Evolutionary conservation across 2,113 vertebrate species (phyloP).

Genomic region (Triplophysa rosa): DNA sequence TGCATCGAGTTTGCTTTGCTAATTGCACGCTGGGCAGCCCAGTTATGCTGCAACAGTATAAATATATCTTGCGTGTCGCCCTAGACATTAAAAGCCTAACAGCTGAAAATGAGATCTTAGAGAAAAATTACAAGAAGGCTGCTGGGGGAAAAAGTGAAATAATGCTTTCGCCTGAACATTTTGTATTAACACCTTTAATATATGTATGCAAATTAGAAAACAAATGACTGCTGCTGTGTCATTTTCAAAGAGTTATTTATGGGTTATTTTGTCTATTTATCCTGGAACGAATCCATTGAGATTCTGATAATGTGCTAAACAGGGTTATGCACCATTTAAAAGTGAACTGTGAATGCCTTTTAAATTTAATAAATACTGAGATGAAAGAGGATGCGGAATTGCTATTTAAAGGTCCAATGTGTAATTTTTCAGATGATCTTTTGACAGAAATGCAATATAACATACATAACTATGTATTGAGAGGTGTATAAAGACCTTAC

Average conservation of each 20-base stretch:
- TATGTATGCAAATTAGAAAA: not conserved
- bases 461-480: too few species aligned
- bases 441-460: too few species aligned
- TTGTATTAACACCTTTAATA: not conserved
- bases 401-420: not conserved
- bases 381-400: not conserved
- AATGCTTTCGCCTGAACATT: constrained; percentile 12
- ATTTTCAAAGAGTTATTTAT: not conserved
- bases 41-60: not conserved
- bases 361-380: too few species aligned
- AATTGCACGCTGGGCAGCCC: constrained; percentile 21
- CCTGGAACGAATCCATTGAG: not conserved
- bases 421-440: too few species aligned
- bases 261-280: not conserved
- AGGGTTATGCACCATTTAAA: too few species aligned
- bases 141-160: not conserved
- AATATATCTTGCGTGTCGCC: constrained; percentile 11
- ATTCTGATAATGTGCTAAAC: too few species aligned
- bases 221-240: not conserved
- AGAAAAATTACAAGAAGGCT: constrained; percentile 2
- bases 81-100: not conserved
- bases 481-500: too few species aligned
- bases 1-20: constrained; percentile 5
- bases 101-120: not conserved
- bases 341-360: too few species aligned